Conservation (phyloP, 2,888 invertebrate genomes). For the Dryadula phaetusa region DNA sequence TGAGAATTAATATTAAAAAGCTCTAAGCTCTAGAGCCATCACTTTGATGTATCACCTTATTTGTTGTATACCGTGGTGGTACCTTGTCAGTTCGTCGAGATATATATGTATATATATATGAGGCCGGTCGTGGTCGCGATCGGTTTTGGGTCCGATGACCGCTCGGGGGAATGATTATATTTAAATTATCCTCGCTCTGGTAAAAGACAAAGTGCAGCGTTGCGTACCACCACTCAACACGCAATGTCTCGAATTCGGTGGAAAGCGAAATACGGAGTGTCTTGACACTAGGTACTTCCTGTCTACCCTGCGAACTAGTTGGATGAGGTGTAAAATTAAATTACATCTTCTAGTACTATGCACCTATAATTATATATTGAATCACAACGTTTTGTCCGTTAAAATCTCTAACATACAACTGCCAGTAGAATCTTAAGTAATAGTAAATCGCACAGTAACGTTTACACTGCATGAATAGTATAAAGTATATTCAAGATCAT, state of each 20-base stretch:
- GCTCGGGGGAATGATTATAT: no score
- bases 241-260: no score
- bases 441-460: slow-evolving; percentile 9
- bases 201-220: no score
- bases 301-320: no score
- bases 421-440: not conserved
- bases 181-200: no score
- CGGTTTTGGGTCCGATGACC: no score
- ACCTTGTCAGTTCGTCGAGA: slow-evolving; percentile 3
- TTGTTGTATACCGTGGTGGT: not conserved
- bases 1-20: slow-evolving; percentile 4
- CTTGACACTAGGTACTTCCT: no score
- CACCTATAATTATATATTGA: not conserved
- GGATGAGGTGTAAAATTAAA: no score
- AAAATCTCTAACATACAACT: not conserved
- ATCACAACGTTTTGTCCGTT: not conserved
- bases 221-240: no score
- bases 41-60: slow-evolving; percentile 21
- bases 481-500: slow-evolving; percentile 28
- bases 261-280: no score
- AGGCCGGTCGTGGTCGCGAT: no score
- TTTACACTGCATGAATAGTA: slow-evolving; percentile 33
- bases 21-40: slow-evolving; percentile 1
- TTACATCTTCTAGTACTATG: not conserved
- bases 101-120: no score